A percentile compares a stretch with the other conserved stretches of the same genome.
These are phyloP conservation scores for Celastrina argiolus DNA, from an alignment of 2,888 invertebrate genomes.

Conservation along the genomic window DNA sequence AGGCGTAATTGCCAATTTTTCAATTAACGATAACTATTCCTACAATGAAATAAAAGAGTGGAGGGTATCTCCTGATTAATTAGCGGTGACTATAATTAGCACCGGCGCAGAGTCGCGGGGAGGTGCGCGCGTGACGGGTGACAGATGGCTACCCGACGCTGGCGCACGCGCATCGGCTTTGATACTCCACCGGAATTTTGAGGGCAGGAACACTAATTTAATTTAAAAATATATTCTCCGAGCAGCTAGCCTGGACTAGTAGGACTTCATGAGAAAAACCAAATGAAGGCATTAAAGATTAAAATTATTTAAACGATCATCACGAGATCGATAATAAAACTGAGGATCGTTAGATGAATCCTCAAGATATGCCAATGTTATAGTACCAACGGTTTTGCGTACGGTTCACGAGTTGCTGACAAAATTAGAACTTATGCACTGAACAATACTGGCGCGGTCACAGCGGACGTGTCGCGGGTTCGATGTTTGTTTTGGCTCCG, in stretches of 20 bases:
- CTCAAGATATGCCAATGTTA: constrained; percentile 51
- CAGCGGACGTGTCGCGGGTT: constrained; percentile 23
- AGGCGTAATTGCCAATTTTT: constrained; percentile 38
- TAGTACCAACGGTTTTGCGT: constrained; percentile 36
- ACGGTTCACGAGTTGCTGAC: constrained; percentile 25
- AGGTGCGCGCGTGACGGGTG: constrained; percentile 61
- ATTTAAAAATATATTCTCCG: constrained; percentile 61
- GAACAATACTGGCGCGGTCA: constrained; percentile 36
- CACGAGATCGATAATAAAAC: constrained; percentile 41
- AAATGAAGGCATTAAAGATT: not conserved
- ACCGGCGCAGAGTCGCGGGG: constrained; percentile 46
- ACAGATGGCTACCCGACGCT: constrained; percentile 70
- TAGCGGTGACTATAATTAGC: constrained; percentile 64
- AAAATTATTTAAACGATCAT: constrained; percentile 27
- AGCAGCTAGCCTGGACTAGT: constrained; percentile 26
- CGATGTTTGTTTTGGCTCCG: constrained; percentile 38
- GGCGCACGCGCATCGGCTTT: constrained; percentile 57
- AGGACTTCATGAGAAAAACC: not conserved
- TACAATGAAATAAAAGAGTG: constrained; percentile 38
- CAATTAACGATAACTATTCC: constrained; percentile 35
- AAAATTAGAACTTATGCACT: constrained; percentile 37
- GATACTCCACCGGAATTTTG: constrained; percentile 50
- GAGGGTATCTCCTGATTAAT: constrained; percentile 55
- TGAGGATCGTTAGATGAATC: constrained; percentile 47
- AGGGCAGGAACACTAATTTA: constrained; percentile 53